Base-by-base conservation (phyloP, 2,113 vertebrate genomes). In the Opisthocomus hoazin region DNA sequence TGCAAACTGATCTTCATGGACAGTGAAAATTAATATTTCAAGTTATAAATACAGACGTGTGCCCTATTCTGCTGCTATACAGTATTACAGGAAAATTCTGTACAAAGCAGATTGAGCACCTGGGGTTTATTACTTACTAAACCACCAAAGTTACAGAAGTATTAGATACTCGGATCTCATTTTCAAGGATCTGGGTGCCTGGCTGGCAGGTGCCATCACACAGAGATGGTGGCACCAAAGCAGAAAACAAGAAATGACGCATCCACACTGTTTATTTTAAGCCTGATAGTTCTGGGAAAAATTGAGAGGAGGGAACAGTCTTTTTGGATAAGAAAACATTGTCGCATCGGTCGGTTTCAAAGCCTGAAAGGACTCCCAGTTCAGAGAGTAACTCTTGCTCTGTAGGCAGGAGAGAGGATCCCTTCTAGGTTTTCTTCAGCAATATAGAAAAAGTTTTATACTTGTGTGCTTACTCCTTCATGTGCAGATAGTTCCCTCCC, bases 301-400 rank as follows among this genome's bases (percentile, higher is more conserved):
- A 48, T 3, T 4, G 27, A 66, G 41, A 87, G 30, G 32, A 41
- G 14, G 27, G 29, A 87, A 27, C 15, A 8, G 16, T 30, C 21
- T 39, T 82, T 41, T 30, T 24, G 30, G 30, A 27, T 79, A 37
- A 75, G 24, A 51, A 87, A 43, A 24, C 15, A 6, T 34, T 37
- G 39, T 74, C 3, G 0, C 1, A 0, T 50, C 6, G 5, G 11
- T 65, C 3, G 1, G 11, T 53, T 90, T 92, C 50, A 12, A 5
- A 89, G 51, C 75, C 37, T 10, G 4, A 18, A 39, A 77, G 27
- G 9, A n/a, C 27, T 85, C 19, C 23, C 22, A 0, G 51, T 82
- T 80, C 66, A 39, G 41, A 60, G 57, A 7, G 26, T 46, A 11
- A 5, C 20, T 43, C 48, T 77, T 77, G 58, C 51, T 80, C 45